These are phyloP conservation scores for Drosophila kepulauana DNA, from an alignment of 1,140 invertebrate species.

Conservation along the genomic window DNA sequence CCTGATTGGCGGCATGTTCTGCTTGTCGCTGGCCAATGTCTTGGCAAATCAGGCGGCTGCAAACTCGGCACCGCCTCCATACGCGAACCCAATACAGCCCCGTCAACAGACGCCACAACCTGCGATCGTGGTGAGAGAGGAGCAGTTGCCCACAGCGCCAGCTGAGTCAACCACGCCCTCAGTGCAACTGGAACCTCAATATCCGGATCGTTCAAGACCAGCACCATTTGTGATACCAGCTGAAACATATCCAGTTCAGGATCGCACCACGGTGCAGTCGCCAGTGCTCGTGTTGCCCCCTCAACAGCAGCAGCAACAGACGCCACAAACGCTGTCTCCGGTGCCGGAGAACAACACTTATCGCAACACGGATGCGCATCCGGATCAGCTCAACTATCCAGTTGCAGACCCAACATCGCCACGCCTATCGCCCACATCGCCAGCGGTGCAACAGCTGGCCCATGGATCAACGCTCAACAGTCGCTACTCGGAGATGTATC, in stretches of 20 bases:
- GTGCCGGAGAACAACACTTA: constrained; percentile 64
- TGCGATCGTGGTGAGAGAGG: neutral
- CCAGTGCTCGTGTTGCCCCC: constrained; percentile 65
- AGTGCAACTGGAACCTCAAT: constrained; percentile 33
- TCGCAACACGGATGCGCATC: constrained; percentile 76
- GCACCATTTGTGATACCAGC: constrained; percentile 63
- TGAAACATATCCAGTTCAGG: constrained; percentile 49
- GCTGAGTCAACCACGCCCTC: constrained; percentile 18
- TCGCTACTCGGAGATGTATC: constrained; percentile 73
- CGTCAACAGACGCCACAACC: constrained; percentile 55
- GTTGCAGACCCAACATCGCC: constrained; percentile 41
- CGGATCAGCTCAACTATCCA: constrained; percentile 77
- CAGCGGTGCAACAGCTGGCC: constrained; percentile 60
- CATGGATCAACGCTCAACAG: constrained; percentile 55
- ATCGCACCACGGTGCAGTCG: constrained; percentile 65
- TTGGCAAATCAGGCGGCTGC: constrained; percentile 53
- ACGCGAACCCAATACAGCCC: constrained; percentile 30
- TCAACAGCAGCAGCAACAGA: constrained; percentile 47
- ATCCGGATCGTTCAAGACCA: constrained; percentile 62
- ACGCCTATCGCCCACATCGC: constrained; percentile 38
- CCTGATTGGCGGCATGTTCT: constrained; percentile 71
- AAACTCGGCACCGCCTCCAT: neutral
- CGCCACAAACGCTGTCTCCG: constrained; percentile 16
- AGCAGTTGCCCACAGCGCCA: constrained; percentile 35
- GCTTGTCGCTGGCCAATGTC: constrained; percentile 67